A percentile compares a stretch with the other conserved stretches of the same genome.
Conservation (phyloP, 1,140 invertebrate species). For the Saxidomus purpurata region DNA sequence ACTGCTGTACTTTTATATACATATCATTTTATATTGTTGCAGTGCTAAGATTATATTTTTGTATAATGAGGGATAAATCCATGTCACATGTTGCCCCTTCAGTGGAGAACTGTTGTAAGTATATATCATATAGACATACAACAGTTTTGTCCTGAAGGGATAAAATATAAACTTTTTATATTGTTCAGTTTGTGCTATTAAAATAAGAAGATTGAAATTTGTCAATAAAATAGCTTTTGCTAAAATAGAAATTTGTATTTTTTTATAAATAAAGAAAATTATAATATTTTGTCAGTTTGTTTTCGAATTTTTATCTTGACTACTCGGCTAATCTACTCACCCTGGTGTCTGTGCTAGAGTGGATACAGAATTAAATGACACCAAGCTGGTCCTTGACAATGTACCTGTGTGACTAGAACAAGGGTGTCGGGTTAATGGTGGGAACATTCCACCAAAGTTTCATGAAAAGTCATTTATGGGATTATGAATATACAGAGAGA, state of each 20-base stretch:
- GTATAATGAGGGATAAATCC: constrained; percentile 18
- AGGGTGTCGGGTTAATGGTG: too few relatives aligned
- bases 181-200: constrained; percentile 26
- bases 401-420: too few relatives aligned
- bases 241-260: constrained; percentile 34
- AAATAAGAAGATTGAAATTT: background rate
- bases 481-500: too few relatives aligned
- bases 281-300: too few relatives aligned
- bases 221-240: constrained; percentile 8
- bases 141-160: background rate
- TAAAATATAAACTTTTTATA: background rate
- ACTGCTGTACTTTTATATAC: background rate
- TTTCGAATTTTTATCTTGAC: too few relatives aligned
- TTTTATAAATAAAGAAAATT: constrained; percentile 21
- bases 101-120: background rate
- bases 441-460: too few relatives aligned
- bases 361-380: too few relatives aligned
- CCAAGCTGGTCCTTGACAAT: too few relatives aligned
- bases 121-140: background rate
- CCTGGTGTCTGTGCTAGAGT: too few relatives aligned
- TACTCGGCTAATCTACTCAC: too few relatives aligned
- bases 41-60: constrained; percentile 28
- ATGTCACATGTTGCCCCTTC: background rate
- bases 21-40: constrained; percentile 17
- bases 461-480: too few relatives aligned